phyloP scores from a whole-genome alignment of 2,113 vertebrate species.

The Upupa epops region DNA sequence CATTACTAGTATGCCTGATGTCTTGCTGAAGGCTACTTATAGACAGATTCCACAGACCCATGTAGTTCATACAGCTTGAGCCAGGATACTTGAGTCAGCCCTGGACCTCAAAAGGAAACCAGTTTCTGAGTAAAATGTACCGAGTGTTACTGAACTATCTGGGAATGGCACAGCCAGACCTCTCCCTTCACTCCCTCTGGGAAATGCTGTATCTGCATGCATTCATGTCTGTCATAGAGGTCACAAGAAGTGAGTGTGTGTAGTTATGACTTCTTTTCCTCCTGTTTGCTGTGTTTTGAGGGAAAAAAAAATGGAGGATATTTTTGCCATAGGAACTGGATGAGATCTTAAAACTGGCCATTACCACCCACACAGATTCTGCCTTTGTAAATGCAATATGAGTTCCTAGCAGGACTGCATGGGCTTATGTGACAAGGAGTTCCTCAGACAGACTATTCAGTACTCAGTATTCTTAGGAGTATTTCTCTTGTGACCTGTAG shows the following conservation, averaged over 20 bases:
- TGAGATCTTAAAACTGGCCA: not conserved
- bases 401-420: not conserved
- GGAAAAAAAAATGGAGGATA: not conserved
- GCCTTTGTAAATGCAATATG: accelerated
- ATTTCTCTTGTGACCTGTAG: not conserved
- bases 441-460: not conserved
- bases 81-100: not conserved
- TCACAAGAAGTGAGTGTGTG: not conserved
- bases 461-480: not conserved
- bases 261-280: not conserved
- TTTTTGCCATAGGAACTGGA: not conserved
- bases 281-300: not conserved
- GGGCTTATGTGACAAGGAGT: not conserved
- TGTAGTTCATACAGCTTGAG: not conserved
- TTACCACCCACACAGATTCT: not conserved
- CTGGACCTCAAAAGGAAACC: not conserved
- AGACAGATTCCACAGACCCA: accelerated
- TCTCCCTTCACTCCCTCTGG: not conserved
- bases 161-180: not conserved
- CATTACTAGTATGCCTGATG: too few relatives aligned
- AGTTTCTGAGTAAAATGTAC: not conserved
- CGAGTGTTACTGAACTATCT: not conserved
- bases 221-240: not conserved
- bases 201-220: accelerated
- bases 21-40: not conserved